A percentile compares a stretch with the other conserved stretches of the same genome.
These are phyloP conservation scores for Nysson spinosus DNA, from an alignment of 2,888 invertebrate species.

Conservation along the genomic window DNA sequence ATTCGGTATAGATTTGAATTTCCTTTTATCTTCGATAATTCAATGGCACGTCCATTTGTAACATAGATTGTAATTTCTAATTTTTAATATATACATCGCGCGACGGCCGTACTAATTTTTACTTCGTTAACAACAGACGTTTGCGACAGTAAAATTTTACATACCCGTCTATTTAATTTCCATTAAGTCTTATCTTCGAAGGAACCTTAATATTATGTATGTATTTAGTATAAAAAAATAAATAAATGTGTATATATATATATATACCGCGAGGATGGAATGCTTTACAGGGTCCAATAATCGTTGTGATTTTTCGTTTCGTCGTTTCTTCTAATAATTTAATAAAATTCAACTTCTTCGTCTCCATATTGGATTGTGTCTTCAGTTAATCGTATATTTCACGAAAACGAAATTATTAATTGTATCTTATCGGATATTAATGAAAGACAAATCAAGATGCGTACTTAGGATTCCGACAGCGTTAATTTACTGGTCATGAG, in stretches of 20 bases:
- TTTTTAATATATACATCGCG: too few species aligned
- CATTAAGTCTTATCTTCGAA: conserved; percentile 3
- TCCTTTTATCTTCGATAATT: too few species aligned
- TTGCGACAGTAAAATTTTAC: neutral
- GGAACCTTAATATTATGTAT: conserved; percentile 11
- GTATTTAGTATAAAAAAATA: conserved; percentile 21
- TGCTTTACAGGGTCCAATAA: neutral
- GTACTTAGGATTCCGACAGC: conserved; percentile 1
- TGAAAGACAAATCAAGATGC: neutral
- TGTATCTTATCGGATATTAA: neutral
- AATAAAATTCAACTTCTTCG: conserved; percentile 30
- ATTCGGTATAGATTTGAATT: too few species aligned
- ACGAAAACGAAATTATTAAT: conserved; percentile 9
- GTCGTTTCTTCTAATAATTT: too few species aligned
- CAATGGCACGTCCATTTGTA: too few species aligned
- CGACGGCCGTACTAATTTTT: neutral
- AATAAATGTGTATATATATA: conserved; percentile 9
- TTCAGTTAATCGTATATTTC: too few species aligned
- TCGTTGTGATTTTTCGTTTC: too few species aligned
- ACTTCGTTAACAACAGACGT: neutral
- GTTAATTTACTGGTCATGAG: conserved; percentile 37
- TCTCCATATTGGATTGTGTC: too few species aligned
- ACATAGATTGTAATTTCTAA: too few species aligned
- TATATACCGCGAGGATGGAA: conserved; percentile 5
- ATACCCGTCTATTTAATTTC: neutral